Evolutionary conservation across 2,888 invertebrate species (phyloP).

Genomic region (Congeria kusceri): DNA sequence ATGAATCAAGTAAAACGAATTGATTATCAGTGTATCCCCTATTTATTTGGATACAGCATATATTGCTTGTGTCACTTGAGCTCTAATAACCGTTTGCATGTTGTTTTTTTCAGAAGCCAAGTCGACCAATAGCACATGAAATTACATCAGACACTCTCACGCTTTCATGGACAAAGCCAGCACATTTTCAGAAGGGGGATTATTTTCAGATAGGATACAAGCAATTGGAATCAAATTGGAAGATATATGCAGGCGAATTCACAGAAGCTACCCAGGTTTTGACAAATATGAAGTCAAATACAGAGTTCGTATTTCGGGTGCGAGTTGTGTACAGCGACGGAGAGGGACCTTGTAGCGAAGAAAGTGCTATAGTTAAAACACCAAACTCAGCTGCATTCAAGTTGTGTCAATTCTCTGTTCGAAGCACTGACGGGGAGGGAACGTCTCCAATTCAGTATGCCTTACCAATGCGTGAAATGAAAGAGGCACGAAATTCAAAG

Average conservation of each 20-base stretch:
- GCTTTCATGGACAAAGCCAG: conserved; percentile 6
- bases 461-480: not conserved
- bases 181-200: not conserved
- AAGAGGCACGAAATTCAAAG: not conserved
- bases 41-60: no score
- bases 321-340: conserved; percentile 1
- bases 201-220: conserved; percentile 16
- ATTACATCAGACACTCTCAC: conserved; percentile 4
- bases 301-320: conserved; percentile 7
- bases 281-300: conserved; percentile 1
- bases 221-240: conserved; percentile 10
- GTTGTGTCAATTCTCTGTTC: no score
- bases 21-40: no score
- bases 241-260: not conserved
- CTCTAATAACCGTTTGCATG: no score
- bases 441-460: not conserved
- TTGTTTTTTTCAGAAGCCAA: conserved; percentile 2
- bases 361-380: no score
- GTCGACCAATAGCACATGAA: not conserved
- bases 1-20: no score
- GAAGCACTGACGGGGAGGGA: no score
- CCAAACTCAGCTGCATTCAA: no score
- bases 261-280: not conserved
- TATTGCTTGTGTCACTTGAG: no score
- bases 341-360: not conserved